Percentiles rank a stretch among this genome's conserved stretches.
phyloP scores from a whole-genome alignment of 2,888 invertebrate species.

The Ophion obscuratus region DNA sequence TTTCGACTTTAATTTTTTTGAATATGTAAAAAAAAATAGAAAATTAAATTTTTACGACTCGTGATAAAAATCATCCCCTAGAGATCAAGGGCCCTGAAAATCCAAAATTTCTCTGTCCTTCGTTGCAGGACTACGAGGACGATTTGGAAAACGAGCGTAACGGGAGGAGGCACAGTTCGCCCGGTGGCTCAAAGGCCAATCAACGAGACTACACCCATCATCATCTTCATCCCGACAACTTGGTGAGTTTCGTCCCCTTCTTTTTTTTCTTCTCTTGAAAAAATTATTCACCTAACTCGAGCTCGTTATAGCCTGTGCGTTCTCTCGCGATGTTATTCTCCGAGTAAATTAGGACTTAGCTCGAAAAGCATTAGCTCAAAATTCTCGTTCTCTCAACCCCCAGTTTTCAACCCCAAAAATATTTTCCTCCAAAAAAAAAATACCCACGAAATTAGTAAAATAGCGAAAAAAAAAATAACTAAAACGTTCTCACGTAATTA shows the following conservation, averaged over 20 bases:
- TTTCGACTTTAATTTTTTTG: neutral
- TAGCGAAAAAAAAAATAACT: no score
- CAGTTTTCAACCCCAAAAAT: no score
- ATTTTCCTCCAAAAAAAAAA: no score
- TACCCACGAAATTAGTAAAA: no score
- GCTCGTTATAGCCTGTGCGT: no score
- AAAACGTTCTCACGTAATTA: no score
- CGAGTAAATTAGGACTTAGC: neutral
- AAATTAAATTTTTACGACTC: neutral
- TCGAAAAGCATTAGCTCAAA: neutral
- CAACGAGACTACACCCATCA: constrained; percentile 84
- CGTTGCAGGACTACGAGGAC: constrained; percentile 89
- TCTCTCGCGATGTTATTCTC: neutral
- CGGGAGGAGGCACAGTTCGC: constrained; percentile 89
- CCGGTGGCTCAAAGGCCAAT: constrained; percentile 89
- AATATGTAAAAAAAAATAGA: neutral
- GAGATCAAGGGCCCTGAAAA: constrained; percentile 14
- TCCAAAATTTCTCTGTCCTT: constrained; percentile 38
- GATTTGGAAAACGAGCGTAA: constrained; percentile 87
- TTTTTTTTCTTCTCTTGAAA: neutral
- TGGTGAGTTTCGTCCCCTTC: constrained; percentile 79
- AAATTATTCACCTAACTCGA: no score
- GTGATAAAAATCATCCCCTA: neutral
- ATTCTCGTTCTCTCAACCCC: neutral
- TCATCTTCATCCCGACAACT: constrained; percentile 82